Evolutionary conservation across 2,888 invertebrate genomes (phyloP).

Genomic region (Patella pellucida): DNA sequence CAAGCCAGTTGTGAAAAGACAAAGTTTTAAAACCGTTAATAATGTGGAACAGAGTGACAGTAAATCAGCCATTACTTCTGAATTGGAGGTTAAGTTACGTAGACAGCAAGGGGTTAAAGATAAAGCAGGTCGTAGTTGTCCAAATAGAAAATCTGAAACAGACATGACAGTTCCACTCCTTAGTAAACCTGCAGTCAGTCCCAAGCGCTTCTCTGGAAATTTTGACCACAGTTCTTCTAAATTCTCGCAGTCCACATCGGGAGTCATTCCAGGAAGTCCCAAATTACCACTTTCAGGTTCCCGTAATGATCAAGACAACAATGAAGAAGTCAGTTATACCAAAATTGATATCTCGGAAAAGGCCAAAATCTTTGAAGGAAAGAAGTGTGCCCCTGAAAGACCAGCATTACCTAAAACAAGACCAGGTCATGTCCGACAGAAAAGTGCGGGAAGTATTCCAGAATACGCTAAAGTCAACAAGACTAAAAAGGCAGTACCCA

Average conservation of each 20-base stretch:
- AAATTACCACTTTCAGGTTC: slow-evolving; percentile 20
- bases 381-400: not conserved
- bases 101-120: not conserved
- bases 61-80: not conserved
- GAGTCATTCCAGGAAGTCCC: not conserved
- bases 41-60: slow-evolving; percentile 4
- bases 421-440: not conserved
- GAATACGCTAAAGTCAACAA: slow-evolving; percentile 30
- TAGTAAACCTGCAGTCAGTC: not conserved
- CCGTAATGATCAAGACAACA: slow-evolving; percentile 13
- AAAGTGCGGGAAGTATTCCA: not conserved
- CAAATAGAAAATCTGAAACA: not conserved
- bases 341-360: slow-evolving; percentile 16
- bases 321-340: not conserved
- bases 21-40: slow-evolving; percentile 22
- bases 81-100: not conserved
- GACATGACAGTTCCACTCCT: not conserved
- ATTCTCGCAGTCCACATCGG: not conserved
- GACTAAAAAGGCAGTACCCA: slow-evolving; percentile 16
- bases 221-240: not conserved
- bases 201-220: not conserved
- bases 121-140: not conserved
- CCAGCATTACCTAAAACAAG: not conserved
- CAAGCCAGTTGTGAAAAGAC: slow-evolving; percentile 22
- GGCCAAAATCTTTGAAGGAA: slow-evolving; percentile 10